Percentiles rank a stretch among this genome's conserved stretches.
These are phyloP conservation scores for Falco peregrinus DNA, from an alignment of 2,797 vertebrate species.

Conservation along the genomic window DNA sequence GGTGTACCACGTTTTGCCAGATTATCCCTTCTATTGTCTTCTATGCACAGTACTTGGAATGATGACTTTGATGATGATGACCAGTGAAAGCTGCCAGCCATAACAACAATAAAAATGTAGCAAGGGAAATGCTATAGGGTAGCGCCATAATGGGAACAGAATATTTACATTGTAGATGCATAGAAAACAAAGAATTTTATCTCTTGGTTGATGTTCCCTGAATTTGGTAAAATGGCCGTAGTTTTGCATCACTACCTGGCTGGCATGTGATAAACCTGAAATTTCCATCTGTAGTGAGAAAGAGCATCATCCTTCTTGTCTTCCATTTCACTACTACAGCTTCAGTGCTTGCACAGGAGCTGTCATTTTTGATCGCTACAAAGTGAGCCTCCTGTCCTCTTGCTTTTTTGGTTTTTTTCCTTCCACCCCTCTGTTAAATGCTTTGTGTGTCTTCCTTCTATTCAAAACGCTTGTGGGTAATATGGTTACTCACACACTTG, in stretches of 20 bases:
- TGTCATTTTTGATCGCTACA: background rate
- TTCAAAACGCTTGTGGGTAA: background rate
- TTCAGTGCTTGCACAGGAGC: background rate
- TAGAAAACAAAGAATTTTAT: background rate
- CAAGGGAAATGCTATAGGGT: background rate
- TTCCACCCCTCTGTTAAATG: background rate
- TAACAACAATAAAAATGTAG: background rate
- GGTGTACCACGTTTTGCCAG: background rate
- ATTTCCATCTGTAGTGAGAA: background rate
- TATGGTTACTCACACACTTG: background rate
- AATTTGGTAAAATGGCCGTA: background rate
- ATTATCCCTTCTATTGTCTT: background rate
- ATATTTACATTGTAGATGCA: background rate
- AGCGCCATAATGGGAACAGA: background rate
- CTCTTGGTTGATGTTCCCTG: background rate
- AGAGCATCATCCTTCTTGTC: fast-evolving
- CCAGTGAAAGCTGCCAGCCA: background rate
- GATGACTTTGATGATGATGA: background rate
- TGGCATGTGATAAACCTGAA: background rate
- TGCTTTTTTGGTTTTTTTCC: background rate
- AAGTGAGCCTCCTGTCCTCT: background rate
- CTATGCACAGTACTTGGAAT: background rate
- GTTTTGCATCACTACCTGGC: background rate
- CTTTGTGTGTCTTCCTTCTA: background rate
- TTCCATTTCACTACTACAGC: background rate